These are phyloP conservation scores for Procambarus virginalis DNA, from an alignment of 1,140 invertebrate genomes.

Conservation along the genomic window DNA sequence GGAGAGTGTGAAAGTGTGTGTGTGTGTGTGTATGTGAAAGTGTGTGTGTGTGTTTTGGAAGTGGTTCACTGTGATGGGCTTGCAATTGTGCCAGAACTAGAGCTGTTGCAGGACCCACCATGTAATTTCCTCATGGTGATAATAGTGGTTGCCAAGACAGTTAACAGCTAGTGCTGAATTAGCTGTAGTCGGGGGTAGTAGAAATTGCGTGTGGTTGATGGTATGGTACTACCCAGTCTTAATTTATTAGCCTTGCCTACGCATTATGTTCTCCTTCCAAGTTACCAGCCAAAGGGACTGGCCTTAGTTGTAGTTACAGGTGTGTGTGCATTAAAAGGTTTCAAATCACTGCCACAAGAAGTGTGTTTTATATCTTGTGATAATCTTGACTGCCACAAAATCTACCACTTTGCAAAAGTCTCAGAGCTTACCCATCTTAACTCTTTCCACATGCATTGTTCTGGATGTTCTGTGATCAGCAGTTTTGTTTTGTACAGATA, in stretches of 20 bases:
- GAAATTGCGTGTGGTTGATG: constrained; percentile 52
- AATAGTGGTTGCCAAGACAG: constrained; percentile 57
- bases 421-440: constrained; percentile 46
- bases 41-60: constrained; percentile 11
- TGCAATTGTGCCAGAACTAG: constrained; percentile 37
- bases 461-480: constrained; percentile 53
- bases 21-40: constrained; percentile 14
- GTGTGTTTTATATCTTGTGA: constrained; percentile 63
- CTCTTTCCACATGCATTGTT: constrained; percentile 60
- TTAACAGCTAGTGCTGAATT: constrained; percentile 51
- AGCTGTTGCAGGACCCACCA: constrained; percentile 43
- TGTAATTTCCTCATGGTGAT: constrained; percentile 32
- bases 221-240: constrained; percentile 59
- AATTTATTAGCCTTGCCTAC: constrained; percentile 64
- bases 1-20: constrained; percentile 9
- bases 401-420: constrained; percentile 45
- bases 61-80: constrained; percentile 31
- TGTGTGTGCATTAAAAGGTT: constrained; percentile 50
- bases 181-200: constrained; percentile 64
- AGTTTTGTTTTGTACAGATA: constrained; percentile 37
- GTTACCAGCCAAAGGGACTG: constrained; percentile 57
- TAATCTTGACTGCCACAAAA: constrained; percentile 66
- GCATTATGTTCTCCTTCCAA: constrained; percentile 62
- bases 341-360: constrained; percentile 61
- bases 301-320: constrained; percentile 56